Evolutionary conservation across 2,797 vertebrate genomes (phyloP), one percentile per base, ranked within the genome.

Genomic region (Fistularia commersonii): DNA sequence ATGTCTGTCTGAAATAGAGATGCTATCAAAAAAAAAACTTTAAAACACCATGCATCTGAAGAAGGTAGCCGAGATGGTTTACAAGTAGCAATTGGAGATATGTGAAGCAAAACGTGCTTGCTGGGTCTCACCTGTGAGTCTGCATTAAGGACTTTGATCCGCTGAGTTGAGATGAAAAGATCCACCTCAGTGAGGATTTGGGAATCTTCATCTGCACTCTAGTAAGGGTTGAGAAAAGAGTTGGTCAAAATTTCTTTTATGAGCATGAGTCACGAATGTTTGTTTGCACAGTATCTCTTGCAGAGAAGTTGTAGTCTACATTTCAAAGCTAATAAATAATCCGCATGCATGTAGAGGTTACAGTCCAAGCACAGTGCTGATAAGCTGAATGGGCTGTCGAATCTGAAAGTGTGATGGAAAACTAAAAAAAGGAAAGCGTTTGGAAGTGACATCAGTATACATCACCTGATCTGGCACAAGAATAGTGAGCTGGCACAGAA

Each of bases 71-170:
- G 4, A 23, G 23, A 4, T 23, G 23, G 23, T 23, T 2, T 23
- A 23, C 23, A 23, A 23, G 23, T 23, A 23, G 4, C 23, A 23
- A 23, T 23, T 23, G 23, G 23, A 23, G 23, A 23, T 23, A 23
- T 23, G 23, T 23, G 23, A 23, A 23, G 23, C 23, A 4, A 4
- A 23, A 23, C 4, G 23, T 23, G 23, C 23, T 23, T 23, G 23
- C 23, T 23, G 23, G 23, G 23, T 23, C 83, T 79, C 75, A 98
- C 97, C 94, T 99, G 97, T 1, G 97, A 93, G 85, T 99, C 97
- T 32, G 97, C 97, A 35, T 98, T 98, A 71, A 99, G 88, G 67
- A 99, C 97, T 89, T 98, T 99, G 84, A 99, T 99, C 87, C 97
- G 93, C 86, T 99, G 97, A 6, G 97, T 99, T 62, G 97, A 99